Conservation (phyloP, 2,113 vertebrate species). For the Orientallactaga bullata region DNA sequence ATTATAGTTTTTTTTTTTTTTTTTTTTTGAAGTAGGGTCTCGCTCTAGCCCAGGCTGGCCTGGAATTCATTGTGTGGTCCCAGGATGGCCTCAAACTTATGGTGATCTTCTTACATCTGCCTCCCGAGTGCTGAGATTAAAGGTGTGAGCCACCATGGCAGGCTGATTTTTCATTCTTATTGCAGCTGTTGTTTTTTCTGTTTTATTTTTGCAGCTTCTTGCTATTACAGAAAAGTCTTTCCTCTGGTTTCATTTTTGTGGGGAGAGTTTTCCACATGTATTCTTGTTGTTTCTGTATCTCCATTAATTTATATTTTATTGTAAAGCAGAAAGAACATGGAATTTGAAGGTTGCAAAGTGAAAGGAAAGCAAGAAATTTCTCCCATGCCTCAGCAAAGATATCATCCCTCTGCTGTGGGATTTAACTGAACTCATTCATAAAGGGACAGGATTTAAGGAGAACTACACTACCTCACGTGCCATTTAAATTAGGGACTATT, state of each 20-base stretch:
- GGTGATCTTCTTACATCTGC: no score
- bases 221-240: not conserved
- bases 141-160: not conserved
- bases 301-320: slow-evolving; percentile 47
- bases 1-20: no score
- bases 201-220: not conserved
- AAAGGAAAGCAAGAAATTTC: not conserved
- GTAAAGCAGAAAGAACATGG: slow-evolving; percentile 40
- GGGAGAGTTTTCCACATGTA: slow-evolving; percentile 30
- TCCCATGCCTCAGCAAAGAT: not conserved
- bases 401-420: not conserved
- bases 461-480: no score
- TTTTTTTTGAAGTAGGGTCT: not conserved
- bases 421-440: not conserved
- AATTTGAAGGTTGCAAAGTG: slow-evolving; percentile 33
- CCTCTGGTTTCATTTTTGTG: not conserved
- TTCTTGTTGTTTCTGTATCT: not conserved
- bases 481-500: no score
- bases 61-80: no score
- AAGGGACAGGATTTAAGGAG: no score
- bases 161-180: not conserved
- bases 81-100: no score
- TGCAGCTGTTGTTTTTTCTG: not conserved
- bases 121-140: not conserved
- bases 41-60: no score